Conservation (phyloP, 2,797 vertebrate genomes). For the Poecile montanus region DNA sequence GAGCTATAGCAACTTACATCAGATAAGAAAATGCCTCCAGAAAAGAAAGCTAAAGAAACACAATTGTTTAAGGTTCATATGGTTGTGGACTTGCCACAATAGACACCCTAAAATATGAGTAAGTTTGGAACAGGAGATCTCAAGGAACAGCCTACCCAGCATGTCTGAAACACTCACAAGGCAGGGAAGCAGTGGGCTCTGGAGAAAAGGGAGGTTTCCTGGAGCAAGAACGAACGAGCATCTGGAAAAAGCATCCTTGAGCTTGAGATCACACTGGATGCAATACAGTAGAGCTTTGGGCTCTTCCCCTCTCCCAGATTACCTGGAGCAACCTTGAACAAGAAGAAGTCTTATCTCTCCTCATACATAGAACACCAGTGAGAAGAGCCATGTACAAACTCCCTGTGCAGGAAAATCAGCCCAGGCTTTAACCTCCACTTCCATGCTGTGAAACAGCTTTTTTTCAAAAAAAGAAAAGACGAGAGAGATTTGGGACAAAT, state of each 20-base stretch:
- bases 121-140: conserved; percentile 14
- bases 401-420: neutral
- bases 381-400: neutral
- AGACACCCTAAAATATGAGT: neutral
- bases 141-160: conserved; percentile 56
- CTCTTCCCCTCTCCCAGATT: neutral
- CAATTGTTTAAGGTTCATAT: neutral
- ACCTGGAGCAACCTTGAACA: neutral
- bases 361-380: neutral
- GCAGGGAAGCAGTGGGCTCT: neutral
- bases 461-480: neutral
- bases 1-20: neutral
- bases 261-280: neutral
- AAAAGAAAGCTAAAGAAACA: neutral
- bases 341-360: neutral
- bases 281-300: neutral
- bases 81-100: neutral
- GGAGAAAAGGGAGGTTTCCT: neutral
- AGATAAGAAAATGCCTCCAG: neutral
- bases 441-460: neutral
- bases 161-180: neutral
- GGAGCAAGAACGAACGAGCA: neutral
- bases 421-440: neutral
- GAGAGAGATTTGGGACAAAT: neutral
- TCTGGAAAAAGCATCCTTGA: neutral